A percentile compares a stretch with the other conserved stretches of the same genome.
These are phyloP conservation scores for Adelognathus sp. DNA, from an alignment of 2,888 invertebrate genomes.

Conservation along the genomic window DNA sequence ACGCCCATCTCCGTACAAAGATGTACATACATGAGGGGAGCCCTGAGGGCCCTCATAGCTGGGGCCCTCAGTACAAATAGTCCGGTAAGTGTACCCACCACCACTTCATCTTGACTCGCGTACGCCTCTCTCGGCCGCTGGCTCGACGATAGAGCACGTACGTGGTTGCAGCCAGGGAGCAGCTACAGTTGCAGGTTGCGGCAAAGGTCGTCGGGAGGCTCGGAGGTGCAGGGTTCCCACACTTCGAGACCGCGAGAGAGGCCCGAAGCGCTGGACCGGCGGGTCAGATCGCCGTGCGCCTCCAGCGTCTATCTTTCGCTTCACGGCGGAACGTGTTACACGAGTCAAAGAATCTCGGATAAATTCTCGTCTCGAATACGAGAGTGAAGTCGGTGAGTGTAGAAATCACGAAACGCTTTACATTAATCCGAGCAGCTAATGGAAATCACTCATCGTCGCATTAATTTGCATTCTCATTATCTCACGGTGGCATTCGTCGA, in stretches of 20 bases:
- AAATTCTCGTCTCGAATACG: neutral
- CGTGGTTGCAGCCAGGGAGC: slow-evolving; percentile 65
- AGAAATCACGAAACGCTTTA: neutral
- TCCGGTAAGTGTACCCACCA: slow-evolving; percentile 54
- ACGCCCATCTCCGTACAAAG: slow-evolving; percentile 12
- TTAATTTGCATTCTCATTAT: slow-evolving; percentile 44
- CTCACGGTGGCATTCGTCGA: neutral
- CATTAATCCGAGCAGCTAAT: slow-evolving; percentile 5
- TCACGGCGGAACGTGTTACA: slow-evolving; percentile 70
- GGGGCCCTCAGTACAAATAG: slow-evolving; percentile 55
- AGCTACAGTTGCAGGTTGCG: slow-evolving; percentile 76
- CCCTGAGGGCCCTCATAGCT: slow-evolving; percentile 33
- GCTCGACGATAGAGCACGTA: slow-evolving; percentile 31
- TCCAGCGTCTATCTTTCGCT: slow-evolving; percentile 71
- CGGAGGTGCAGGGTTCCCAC: slow-evolving; percentile 78
- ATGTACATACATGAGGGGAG: slow-evolving; percentile 29
- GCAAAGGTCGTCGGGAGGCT: slow-evolving; percentile 77
- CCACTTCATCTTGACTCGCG: slow-evolving; percentile 34
- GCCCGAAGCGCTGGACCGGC: slow-evolving; percentile 75
- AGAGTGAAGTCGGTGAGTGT: neutral
- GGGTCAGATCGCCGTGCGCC: slow-evolving; percentile 78
- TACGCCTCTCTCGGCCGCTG: slow-evolving; percentile 39
- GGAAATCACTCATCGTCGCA: slow-evolving; percentile 20
- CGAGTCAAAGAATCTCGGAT: slow-evolving; percentile 60
- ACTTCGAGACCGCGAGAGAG: slow-evolving; percentile 71